Evolutionary conservation across 2,113 vertebrate genomes (phyloP), one percentile per base, ranked within the genome.

Genomic region (Manacus vitellinus): DNA sequence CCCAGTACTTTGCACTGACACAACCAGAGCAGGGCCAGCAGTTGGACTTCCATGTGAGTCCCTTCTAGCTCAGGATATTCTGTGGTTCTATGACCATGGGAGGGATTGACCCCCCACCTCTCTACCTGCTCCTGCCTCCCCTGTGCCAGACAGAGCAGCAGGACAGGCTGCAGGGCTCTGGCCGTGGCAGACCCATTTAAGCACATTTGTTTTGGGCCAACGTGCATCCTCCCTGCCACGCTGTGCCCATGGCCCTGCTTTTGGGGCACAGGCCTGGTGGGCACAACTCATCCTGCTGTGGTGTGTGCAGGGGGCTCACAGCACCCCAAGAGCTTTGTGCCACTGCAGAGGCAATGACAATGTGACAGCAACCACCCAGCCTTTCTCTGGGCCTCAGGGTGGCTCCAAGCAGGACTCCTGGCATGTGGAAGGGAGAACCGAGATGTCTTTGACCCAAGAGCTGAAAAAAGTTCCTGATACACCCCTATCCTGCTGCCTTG

Each of bases 161-260:
- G 39, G n/a, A 19, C 39, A 25, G 59, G 81, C 56, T 51, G 85
- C 37, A 8, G 3, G 2, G 46, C 72, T 61, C 51, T 43, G 59
- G 56, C 43, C 35, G 5, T 23, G 47, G 25, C 77, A 83, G 22
- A 47, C 12, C 46, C 13, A 6, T 37, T 30, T 2, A 3, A 31
- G 43, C 39, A 18, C 5, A 0, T 21, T 2, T 41, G 56, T 17
- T 18, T 20, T 9, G 23, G 61, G 76, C 31, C 25, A n/a, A 2
- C 2, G 3, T 2, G 17, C 9, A 17, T 7, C 43, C 14, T 27
- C 6, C 0, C 47, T 24, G 52, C 52, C 44, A 43, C 0, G 0
- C 33, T 28, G 37, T 37, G 44, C 44, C 75, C 1, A 0, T 15
- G 62, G 81, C 37, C 41, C n/a, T 14, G 35, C 67, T n/a, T 43